phyloP scores from a whole-genome alignment of 1,140 invertebrate species.

The Orussus abietinus region DNA sequence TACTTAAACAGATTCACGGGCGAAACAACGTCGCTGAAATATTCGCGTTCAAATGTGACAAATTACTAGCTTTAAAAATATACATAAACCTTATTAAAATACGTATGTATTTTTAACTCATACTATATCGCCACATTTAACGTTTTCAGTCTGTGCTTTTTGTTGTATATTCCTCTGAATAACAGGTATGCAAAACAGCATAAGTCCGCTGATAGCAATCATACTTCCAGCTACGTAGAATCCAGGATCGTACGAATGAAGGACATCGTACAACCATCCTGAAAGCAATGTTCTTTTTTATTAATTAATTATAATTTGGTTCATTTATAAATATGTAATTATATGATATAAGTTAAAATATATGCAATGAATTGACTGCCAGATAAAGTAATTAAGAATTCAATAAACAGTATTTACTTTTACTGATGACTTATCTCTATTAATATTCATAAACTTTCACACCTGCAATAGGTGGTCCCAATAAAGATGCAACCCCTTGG shows the following conservation, averaged over 20 bases:
- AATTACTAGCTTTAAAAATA: too few species aligned
- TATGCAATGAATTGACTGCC: constrained; percentile 1
- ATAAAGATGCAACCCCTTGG: constrained; percentile 85
- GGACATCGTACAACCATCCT: constrained; percentile 78
- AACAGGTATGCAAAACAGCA: constrained; percentile 83
- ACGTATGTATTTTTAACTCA: too few species aligned
- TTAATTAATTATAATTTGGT: background rate
- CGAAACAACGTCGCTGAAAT: too few species aligned
- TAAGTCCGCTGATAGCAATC: constrained; percentile 81
- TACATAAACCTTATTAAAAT: too few species aligned
- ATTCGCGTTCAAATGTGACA: too few species aligned
- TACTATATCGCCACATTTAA: too few species aligned
- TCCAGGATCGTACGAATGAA: constrained; percentile 75
- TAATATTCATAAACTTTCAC: constrained; percentile 29
- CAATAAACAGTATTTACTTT: constrained; percentile 1
- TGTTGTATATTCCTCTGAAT: constrained; percentile 56
- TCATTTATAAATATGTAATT: background rate
- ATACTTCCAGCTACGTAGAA: constrained; percentile 79
- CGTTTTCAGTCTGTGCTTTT: constrained; percentile 8
- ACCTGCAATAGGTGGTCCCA: constrained; percentile 88
- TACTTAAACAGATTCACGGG: too few species aligned
- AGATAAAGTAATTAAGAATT: background rate
- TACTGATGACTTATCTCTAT: background rate
- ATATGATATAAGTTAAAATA: constrained; percentile 2
- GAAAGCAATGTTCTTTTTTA: constrained; percentile 21